Conservation (phyloP, 1,140 invertebrate species). For the Plutomurus gul region DNA sequence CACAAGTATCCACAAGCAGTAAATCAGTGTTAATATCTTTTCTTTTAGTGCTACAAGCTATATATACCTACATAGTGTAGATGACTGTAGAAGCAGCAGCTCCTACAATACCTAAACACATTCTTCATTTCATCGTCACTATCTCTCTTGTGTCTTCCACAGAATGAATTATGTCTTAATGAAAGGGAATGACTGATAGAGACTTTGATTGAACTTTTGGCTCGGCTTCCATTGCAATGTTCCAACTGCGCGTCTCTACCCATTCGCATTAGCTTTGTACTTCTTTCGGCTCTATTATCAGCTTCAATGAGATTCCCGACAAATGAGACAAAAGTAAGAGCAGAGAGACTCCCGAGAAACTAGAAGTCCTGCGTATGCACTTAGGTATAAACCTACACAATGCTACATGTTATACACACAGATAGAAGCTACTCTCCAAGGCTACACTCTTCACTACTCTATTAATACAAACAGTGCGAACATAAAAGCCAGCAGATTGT, state of each 20-base stretch:
- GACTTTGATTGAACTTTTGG: conserved; percentile 15
- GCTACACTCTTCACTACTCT: no score
- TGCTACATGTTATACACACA: no score
- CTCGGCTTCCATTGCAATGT: neutral
- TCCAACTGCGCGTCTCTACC: neutral
- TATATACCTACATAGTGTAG: no score
- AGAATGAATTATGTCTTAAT: conserved; percentile 25
- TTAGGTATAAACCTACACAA: neutral
- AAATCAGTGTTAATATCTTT: no score
- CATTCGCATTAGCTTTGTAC: neutral
- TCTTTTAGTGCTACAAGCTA: no score
- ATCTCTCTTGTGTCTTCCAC: neutral
- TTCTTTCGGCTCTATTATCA: neutral
- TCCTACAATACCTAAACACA: no score
- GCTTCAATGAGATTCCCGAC: neutral
- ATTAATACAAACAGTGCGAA: no score
- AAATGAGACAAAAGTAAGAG: neutral
- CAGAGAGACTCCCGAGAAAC: neutral
- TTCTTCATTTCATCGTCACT: conserved; percentile 7
- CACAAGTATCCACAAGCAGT: no score
- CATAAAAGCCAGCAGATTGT: no score
- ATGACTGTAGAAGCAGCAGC: no score
- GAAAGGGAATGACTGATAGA: conserved; percentile 26
- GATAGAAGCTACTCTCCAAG: no score
- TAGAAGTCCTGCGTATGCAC: neutral